Evolutionary conservation across 2,113 vertebrate species (phyloP), one percentile per base, ranked within the genome.

Genomic region (Leptocoma aspasia): DNA sequence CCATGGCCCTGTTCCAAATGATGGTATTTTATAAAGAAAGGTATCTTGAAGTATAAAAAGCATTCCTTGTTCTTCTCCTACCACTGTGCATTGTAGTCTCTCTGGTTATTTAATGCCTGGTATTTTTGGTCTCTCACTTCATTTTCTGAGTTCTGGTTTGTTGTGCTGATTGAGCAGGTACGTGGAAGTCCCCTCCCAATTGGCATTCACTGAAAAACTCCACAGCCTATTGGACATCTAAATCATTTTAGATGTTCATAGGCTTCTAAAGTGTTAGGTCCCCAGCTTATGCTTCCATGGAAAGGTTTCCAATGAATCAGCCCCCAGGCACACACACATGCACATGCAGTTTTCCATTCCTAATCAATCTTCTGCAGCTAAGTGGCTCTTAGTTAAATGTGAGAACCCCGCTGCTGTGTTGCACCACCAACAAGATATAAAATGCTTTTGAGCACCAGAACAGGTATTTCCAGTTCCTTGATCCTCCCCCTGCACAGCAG

Each of bases 11-110:
- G 82, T 52, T 91, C 90, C 92, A 63, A 86, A 59, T 90, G 45
- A 19, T 80, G 93, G 85, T 94, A 82, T 73, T 95, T 96, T 93
- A 79, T 90, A 93, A 94, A 76, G 52, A 81, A 63, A 85, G 59
- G 82, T 56, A 90, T 87, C 92, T 77, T 86, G 68, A 92, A 82
- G 82, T 81, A 86, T 96, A 69, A 75, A 93, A 97, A 97, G 91
- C 97, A 97, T 98, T 98, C 97, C 96, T 96, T 91, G 75, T 96
- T 98, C 96, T 94, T 89, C 84, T 95, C n/a, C 30, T 95, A 86
- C 76, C 95, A 95, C 97, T 97, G 96, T 15, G 31, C 82, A 22
- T 91, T 91, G 83, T 94, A 93, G 90, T 93, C 73, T 96, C 94
- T 96, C 79, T 79, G 94, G 73, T 66, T 96, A 66, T 81, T 79